A percentile compares a stretch with the other conserved stretches of the same genome.
Conservation (phyloP, 2,888 invertebrate genomes). For the Ypsolopha sequella region DNA sequence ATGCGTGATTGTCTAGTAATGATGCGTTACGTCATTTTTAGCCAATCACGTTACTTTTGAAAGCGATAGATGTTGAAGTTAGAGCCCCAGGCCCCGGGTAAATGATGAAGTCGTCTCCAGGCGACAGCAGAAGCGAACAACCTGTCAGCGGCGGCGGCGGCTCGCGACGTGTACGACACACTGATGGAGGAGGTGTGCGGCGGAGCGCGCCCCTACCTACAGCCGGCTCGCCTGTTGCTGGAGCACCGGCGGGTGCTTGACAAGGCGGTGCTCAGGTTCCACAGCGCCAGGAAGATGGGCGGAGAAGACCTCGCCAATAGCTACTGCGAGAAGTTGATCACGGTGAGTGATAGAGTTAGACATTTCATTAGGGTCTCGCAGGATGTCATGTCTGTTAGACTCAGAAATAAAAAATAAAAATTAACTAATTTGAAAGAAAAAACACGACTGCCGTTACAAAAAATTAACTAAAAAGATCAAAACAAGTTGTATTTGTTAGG, state of each 20-base stretch:
- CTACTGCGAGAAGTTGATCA: slow-evolving; percentile 83
- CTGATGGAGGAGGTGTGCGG: slow-evolving; percentile 97
- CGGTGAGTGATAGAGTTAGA: slow-evolving; percentile 55
- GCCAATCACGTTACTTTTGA: too few relatives aligned
- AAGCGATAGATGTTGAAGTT: too few relatives aligned
- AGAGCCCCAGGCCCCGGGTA: too few relatives aligned
- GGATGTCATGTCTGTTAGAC: too few relatives aligned
- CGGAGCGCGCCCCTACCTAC: slow-evolving; percentile 91
- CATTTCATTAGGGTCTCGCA: too few relatives aligned
- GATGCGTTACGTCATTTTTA: too few relatives aligned
- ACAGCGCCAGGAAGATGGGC: slow-evolving; percentile 95
- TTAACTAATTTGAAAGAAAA: too few relatives aligned
- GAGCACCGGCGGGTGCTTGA: slow-evolving; percentile 87
- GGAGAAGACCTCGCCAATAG: slow-evolving; percentile 91
- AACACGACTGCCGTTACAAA: too few relatives aligned
- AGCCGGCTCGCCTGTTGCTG: slow-evolving; percentile 81
- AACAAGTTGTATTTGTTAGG: too few relatives aligned
- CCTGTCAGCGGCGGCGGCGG: slow-evolving; percentile 92
- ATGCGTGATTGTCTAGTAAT: too few relatives aligned
- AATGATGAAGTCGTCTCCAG: slow-evolving; percentile 40
- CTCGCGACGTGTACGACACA: slow-evolving; percentile 89
- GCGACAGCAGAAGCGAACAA: slow-evolving; percentile 99
- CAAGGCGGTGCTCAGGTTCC: slow-evolving; percentile 80
- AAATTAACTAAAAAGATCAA: too few relatives aligned
- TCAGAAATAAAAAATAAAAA: too few relatives aligned